Evolutionary conservation across 2,888 invertebrate genomes (phyloP).

Genomic region (Vesta saturnalis): DNA sequence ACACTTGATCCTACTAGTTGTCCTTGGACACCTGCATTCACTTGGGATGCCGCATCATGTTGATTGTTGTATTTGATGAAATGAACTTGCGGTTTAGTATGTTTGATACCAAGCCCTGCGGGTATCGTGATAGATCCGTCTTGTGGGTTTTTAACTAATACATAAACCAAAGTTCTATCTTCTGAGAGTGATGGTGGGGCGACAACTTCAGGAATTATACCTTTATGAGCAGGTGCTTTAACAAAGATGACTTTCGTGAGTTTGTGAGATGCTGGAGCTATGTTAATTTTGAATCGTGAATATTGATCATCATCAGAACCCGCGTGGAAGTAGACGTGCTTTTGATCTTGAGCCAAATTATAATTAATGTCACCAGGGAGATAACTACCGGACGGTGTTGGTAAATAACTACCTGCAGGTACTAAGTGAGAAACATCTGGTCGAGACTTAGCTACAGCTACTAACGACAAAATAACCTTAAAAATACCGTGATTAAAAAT

Average conservation of each 20-base stretch:
- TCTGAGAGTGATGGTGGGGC: conserved; percentile 24
- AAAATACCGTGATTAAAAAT: too few species aligned
- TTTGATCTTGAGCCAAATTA: too few species aligned
- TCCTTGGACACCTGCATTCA: conserved; percentile 37
- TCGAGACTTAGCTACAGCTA: too few species aligned
- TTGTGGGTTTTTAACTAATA: conserved; percentile 65
- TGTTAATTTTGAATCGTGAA: conserved; percentile 43
- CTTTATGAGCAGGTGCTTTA: conserved; percentile 7
- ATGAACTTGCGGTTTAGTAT: conserved; percentile 86
- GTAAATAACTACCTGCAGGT: too few species aligned
- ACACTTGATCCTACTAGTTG: conserved; percentile 23
- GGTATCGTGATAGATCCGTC: conserved; percentile 76
- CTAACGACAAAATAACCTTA: too few species aligned
- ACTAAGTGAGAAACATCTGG: too few species aligned
- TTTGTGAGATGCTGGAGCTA: conserved; percentile 44
- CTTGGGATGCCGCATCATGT: conserved; percentile 50
- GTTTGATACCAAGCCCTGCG: conserved; percentile 77
- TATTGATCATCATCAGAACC: conserved; percentile 54
- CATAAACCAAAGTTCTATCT: conserved; percentile 38
- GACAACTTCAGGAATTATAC: conserved; percentile 45
- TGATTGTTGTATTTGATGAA: conserved; percentile 83
- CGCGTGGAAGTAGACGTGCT: conserved; percentile 56
- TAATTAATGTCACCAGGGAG: too few species aligned
- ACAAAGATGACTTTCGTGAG: conserved; percentile 20
- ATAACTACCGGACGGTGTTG: too few species aligned